phyloP scores from a whole-genome alignment of 2,113 vertebrate genomes.

The Otis tarda region DNA sequence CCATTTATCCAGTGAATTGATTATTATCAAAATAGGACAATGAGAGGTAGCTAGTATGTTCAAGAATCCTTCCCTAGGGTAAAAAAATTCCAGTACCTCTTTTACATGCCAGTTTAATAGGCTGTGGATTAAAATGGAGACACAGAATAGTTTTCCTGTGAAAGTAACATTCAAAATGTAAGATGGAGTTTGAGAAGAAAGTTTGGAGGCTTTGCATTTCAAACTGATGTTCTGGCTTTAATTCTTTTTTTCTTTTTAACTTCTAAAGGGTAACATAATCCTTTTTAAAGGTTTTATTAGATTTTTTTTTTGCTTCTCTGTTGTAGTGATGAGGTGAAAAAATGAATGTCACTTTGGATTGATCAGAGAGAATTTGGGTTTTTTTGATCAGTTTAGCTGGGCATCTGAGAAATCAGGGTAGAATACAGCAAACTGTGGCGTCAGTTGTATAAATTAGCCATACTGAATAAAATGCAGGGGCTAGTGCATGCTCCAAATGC shows the following conservation, averaged over 20 bases:
- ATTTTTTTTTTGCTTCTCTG: neutral
- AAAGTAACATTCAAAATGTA: neutral
- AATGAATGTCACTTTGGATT: neutral
- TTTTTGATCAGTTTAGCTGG: neutral
- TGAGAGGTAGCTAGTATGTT: neutral
- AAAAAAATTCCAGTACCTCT: neutral
- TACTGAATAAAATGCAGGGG: neutral
- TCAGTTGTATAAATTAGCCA: neutral
- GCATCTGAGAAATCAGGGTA: neutral
- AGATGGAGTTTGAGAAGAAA: neutral
- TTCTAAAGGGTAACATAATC: neutral
- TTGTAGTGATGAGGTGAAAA: neutral
- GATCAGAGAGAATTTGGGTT: neutral
- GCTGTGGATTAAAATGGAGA: neutral
- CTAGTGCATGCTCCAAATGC: neutral
- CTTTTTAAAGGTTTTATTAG: neutral
- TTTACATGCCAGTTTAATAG: neutral
- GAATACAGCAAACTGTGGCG: rapidly evolving
- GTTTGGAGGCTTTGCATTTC: neutral
- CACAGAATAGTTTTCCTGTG: neutral
- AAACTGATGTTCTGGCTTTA: too few species aligned
- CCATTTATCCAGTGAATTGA: neutral
- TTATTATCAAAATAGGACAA: neutral
- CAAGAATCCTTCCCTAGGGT: neutral
- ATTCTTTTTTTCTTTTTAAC: neutral